Conservation (phyloP, 2,113 vertebrate species). For the Nicator chloris region DNA sequence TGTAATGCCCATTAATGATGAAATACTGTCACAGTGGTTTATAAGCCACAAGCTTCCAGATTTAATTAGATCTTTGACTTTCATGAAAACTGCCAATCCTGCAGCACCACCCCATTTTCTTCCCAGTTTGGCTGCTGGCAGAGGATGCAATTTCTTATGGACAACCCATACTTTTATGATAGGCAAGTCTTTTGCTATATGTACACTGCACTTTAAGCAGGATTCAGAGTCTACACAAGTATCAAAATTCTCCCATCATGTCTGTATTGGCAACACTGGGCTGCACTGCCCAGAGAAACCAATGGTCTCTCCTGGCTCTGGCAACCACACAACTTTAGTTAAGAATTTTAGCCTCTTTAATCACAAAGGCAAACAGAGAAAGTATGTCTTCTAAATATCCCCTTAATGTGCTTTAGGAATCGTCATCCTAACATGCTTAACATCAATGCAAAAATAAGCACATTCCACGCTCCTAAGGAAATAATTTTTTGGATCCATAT, state of each 20-base stretch:
- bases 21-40: not conserved
- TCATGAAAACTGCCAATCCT: not conserved
- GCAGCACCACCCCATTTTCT: not conserved
- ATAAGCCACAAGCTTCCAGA: not conserved
- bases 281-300: not conserved
- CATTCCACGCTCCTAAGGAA: not conserved
- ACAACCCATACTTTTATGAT: not conserved
- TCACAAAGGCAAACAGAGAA: not conserved
- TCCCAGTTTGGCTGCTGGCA: not conserved
- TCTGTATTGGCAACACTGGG: not conserved
- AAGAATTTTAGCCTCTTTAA: not conserved
- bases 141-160: not conserved
- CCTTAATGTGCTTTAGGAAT: not conserved
- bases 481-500: not conserved
- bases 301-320: not conserved
- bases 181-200: not conserved
- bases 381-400: not conserved
- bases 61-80: not conserved
- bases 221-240: not conserved
- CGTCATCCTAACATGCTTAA: not conserved
- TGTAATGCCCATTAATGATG: not conserved
- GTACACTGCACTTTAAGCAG: not conserved
- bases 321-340: not conserved
- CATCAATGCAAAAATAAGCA: not conserved
- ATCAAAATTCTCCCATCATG: accelerated